These are phyloP conservation scores for Hofmannophila pseudospretella DNA, from an alignment of 2,888 invertebrate genomes.

Conservation along the genomic window DNA sequence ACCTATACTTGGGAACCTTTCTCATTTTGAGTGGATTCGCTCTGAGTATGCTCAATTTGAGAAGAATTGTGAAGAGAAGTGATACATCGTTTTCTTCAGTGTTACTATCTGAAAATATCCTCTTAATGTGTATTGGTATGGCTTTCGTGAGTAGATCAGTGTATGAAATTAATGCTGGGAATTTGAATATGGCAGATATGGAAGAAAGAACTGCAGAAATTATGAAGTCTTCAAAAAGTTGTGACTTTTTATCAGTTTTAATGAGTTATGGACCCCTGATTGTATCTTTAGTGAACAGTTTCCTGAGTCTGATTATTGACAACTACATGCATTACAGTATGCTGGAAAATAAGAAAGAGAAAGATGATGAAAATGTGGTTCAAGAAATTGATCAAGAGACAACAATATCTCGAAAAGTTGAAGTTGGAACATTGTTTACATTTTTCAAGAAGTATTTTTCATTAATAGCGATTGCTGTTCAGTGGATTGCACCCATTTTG, in stretches of 20 bases:
- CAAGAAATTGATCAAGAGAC: conserved; percentile 30
- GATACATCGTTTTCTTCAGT: conserved; percentile 40
- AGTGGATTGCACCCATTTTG: conserved; percentile 59
- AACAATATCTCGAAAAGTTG: conserved; percentile 13
- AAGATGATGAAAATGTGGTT: conserved; percentile 47
- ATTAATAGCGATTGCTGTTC: conserved; percentile 43
- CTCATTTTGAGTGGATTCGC: conserved; percentile 53
- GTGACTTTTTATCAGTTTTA: conserved; percentile 44
- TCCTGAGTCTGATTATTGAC: conserved; percentile 56
- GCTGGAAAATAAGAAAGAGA: conserved; percentile 37
- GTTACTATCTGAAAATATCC: conserved; percentile 59
- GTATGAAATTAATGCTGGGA: conserved; percentile 36
- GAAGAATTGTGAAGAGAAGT: conserved; percentile 40
- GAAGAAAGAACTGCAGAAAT: conserved; percentile 34
- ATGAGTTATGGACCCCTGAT: conserved; percentile 59
- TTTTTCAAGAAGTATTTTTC: conserved; percentile 52
- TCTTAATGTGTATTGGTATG: conserved; percentile 57
- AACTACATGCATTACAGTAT: conserved; percentile 66
- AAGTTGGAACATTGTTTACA: conserved; percentile 19
- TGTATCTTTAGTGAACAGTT: conserved; percentile 62
- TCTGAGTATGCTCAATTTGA: conserved; percentile 54
- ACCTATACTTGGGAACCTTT: conserved; percentile 57
- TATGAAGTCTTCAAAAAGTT: conserved; percentile 24
- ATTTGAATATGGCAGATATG: conserved; percentile 33
- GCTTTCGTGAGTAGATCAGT: conserved; percentile 48